Evolutionary conservation across 2,888 invertebrate genomes (phyloP), one percentile per base, ranked within the genome.

Genomic region (Panorpa germanica): DNA sequence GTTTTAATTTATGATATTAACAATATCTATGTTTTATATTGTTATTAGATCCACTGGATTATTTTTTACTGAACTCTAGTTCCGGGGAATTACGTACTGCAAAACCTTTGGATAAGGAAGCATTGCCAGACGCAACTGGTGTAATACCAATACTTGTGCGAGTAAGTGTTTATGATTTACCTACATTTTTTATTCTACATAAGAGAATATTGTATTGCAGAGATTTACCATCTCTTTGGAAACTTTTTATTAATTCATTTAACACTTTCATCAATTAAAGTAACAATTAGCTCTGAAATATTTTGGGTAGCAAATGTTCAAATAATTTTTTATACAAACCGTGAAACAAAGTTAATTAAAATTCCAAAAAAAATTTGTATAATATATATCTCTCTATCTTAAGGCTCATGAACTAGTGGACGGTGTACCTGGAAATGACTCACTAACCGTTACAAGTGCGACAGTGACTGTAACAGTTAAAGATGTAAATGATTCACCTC

Each of bases 401-500:
- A 8, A 77, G 71, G 85, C 83, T 1, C 67, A 73, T 25, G 86
- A 86, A 54, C 41, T 83, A 35, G 66, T 80, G 2, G 69, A 80
- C 46, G 81, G 77, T 0, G 53, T 60, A 0, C 72, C 74, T 2
- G 58, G 72, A 4, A 64, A 69, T 40, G 74, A 78, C 37, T 56
- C 70, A 3, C 50, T 70, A 29, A 75, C 81, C 0, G 67, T 70
- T 3, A 65, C 78, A 2, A 61, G 64, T 2, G 71, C 80, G 2
- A 72, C 74, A 32, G 74, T 78, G 7, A 78, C 78, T 1, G 68
- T 90, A 29, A 83, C 80, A 22, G 78, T 88, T 40, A 71, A 73
- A 41, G 88, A 88, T 48, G 81, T 86, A 2, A 88, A 88, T 50
- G 88, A 88, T 46, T 83, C 83, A 39, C 76, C 83, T 1, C 88